These are phyloP conservation scores for Apeira syringaria DNA, from an alignment of 2,888 invertebrate genomes.

Conservation along the genomic window DNA sequence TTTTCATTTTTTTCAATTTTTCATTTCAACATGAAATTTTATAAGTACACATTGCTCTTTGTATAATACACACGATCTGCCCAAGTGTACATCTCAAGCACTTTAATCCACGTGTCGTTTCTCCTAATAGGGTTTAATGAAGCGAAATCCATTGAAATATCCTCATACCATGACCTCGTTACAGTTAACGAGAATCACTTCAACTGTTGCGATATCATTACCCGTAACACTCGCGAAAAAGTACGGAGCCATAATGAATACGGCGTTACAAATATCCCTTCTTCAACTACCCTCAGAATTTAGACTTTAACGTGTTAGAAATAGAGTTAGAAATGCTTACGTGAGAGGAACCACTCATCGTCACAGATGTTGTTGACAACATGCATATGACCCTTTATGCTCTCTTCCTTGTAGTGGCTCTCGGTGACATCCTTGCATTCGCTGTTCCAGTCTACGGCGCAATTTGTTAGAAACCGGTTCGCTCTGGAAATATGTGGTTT, in stretches of 20 bases:
- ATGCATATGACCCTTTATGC: slow-evolving; percentile 67
- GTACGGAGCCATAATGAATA: background rate
- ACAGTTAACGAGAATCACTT: slow-evolving; percentile 11
- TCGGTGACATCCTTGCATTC: slow-evolving; percentile 67
- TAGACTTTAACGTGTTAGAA: background rate
- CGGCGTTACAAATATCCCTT: background rate
- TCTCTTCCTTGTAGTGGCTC: slow-evolving; percentile 66
- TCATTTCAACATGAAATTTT: too few species aligned
- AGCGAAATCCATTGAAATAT: background rate
- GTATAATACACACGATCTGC: too few species aligned
- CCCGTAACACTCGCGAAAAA: slow-evolving; percentile 7
- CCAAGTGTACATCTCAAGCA: too few species aligned
- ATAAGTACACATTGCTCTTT: too few species aligned
- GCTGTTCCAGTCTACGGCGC: slow-evolving; percentile 69
- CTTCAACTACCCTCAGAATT: background rate
- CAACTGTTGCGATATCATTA: slow-evolving; percentile 19
- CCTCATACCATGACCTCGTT: background rate
- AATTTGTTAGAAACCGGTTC: slow-evolving; percentile 59
- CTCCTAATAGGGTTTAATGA: background rate
- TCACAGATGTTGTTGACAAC: slow-evolving; percentile 63
- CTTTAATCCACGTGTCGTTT: background rate
- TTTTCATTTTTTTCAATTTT: too few species aligned
- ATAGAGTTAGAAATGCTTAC: slow-evolving; percentile 43
- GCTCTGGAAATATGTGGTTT: slow-evolving; percentile 47
- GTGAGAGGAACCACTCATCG: slow-evolving; percentile 54